phyloP scores from a whole-genome alignment of 2,797 vertebrate genomes.

The Leucoraja ocellata region DNA sequence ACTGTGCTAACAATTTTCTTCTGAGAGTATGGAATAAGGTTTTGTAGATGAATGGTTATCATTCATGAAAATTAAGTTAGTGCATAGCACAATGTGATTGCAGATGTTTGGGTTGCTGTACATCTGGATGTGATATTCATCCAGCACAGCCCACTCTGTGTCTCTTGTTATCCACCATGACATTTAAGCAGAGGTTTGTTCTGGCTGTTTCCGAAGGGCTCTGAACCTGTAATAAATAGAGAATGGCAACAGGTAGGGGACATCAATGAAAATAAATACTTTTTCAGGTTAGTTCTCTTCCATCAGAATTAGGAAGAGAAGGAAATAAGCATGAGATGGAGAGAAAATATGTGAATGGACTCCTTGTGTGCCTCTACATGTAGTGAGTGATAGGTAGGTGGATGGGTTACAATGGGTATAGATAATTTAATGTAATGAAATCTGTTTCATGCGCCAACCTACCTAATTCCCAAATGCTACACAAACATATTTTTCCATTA shows the following conservation, averaged over 20 bases:
- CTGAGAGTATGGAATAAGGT: neutral
- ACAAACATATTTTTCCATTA: neutral
- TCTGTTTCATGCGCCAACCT: neutral
- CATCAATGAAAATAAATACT: too few species aligned
- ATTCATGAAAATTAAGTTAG: neutral
- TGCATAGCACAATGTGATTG: neutral
- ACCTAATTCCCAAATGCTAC: neutral
- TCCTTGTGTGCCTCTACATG: neutral
- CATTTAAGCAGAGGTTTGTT: neutral
- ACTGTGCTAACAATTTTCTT: neutral
- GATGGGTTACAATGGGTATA: neutral
- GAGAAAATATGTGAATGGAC: neutral
- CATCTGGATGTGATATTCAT: neutral
- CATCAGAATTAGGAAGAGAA: too few species aligned
- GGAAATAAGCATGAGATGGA: too few species aligned
- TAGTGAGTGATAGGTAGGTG: neutral
- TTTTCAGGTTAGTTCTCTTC: too few species aligned
- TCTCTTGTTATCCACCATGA: neutral
- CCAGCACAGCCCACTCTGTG: neutral
- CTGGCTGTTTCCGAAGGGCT: neutral
- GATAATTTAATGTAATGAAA: neutral
- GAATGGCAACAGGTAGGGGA: too few species aligned
- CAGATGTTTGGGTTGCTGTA: neutral
- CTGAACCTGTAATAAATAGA: too few species aligned
- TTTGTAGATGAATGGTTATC: neutral